Evolutionary conservation across 2,797 vertebrate species (phyloP).

Genomic region (Cheirogaleus major): DNA sequence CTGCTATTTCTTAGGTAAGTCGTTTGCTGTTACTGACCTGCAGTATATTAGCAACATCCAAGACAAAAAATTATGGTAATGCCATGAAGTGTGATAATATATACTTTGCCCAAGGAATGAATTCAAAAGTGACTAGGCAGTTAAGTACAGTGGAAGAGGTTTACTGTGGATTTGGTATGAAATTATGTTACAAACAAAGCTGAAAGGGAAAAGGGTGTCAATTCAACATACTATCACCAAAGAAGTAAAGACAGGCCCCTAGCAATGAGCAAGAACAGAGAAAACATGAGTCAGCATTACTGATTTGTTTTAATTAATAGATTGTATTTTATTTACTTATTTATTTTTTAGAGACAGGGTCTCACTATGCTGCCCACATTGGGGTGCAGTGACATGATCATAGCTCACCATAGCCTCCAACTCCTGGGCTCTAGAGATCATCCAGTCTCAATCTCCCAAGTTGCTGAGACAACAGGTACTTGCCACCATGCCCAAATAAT

Average conservation of each 20-base stretch:
- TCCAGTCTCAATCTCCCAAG: too few species aligned
- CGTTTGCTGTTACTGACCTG: background rate
- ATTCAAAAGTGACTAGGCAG: background rate
- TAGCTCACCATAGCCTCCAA: too few species aligned
- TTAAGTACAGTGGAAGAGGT: background rate
- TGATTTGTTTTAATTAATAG: background rate
- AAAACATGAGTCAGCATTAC: background rate
- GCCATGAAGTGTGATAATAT: background rate
- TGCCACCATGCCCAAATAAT: too few species aligned
- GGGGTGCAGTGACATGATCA: too few species aligned
- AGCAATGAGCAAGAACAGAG: background rate
- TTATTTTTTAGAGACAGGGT: too few species aligned
- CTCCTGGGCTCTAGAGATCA: too few species aligned
- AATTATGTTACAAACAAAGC: constrained; percentile 16
- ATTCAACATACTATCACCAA: background rate
- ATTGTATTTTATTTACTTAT: background rate
- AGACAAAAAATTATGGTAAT: constrained; percentile 24
- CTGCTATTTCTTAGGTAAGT: background rate
- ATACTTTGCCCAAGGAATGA: background rate
- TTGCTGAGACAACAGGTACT: too few species aligned
- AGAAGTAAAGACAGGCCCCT: background rate
- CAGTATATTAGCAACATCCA: background rate
- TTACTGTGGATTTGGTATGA: background rate
- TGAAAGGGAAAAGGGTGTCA: background rate
- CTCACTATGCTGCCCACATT: too few species aligned